Evolutionary conservation across 2,113 vertebrate species (phyloP).

Genomic region (Poicephalus gulielmi): DNA sequence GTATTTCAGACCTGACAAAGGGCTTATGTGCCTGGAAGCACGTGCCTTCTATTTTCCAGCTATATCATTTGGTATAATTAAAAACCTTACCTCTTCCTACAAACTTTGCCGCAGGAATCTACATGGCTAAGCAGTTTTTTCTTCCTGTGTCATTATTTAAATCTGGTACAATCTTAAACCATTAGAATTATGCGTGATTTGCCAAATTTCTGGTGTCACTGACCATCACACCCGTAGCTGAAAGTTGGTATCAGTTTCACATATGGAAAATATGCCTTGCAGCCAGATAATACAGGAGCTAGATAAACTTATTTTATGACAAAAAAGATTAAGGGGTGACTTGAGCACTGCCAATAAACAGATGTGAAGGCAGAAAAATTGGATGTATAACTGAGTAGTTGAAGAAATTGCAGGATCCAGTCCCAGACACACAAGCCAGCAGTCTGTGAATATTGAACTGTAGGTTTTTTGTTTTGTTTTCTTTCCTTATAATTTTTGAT

Average conservation of each 20-base stretch:
- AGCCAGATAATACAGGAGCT: background rate
- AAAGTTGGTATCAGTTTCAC: background rate
- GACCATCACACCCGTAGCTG: background rate
- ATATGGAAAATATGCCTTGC: background rate
- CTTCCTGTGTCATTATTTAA: background rate
- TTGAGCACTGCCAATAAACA: conserved; percentile 2
- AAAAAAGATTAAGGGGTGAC: background rate
- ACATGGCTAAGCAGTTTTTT: background rate
- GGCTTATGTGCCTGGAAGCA: background rate
- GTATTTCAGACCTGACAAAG: conserved; percentile 35
- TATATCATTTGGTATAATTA: conserved; percentile 31
- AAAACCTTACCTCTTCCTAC: conserved; percentile 42
- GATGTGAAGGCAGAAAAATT: background rate
- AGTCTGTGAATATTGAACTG: background rate
- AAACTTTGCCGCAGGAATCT: background rate
- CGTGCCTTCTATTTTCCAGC: conserved; percentile 11
- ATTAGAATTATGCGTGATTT: background rate
- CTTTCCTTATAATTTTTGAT: background rate
- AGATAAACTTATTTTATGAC: background rate
- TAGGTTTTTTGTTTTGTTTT: background rate
- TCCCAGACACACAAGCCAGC: background rate
- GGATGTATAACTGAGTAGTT: background rate
- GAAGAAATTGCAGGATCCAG: background rate
- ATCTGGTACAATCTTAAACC: background rate
- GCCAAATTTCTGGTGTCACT: background rate